Base-by-base conservation (phyloP, 1,140 invertebrate species). In the Euborellia annulipes region DNA sequence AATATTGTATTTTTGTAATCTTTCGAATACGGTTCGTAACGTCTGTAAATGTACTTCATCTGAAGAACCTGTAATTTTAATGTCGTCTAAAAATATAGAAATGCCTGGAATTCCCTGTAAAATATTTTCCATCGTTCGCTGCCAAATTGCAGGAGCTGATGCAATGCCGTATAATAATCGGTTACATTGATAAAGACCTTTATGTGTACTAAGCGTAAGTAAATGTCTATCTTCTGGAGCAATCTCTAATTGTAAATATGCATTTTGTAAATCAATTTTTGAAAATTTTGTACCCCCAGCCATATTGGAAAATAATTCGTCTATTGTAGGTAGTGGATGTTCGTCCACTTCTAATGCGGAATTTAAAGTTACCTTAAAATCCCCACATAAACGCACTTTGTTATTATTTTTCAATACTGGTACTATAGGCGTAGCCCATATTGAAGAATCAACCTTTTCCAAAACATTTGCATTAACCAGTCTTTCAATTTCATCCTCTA, bases 351-450 rank as follows among this genome's bases (percentile, higher is more conserved):
- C 36, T 7, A 18, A n/a, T n/a, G n/a, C 9, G n/a, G 47, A 48
- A 51, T 54, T 54, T 27, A 54, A 16, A 16, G 51, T 55, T 18
- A 54, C 38, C 27, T 53, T 58, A 36, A 48, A 66, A 52, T 66
- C 62, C 4, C 52, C 60, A 51, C 55, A 68, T 9, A 68, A 44
- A n/a, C 63, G 49, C 36, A 64, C 45, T 2, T 46, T 48, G 8
- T 57, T 56, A 47, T 62, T 50, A n/a, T 48, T 48, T 50, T 66
- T 66, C 27, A 58, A 48, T 1, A 65, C 57, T 3, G 58, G 54
- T 0, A 68, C 64, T 3, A 70, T 53, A 0, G 64, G 65, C 7
- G 59, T 56, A 13, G 59, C 62, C 57, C 63, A 69, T 41, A 61
- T 54, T 6, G 57, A 55, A 45, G 57, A 49, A 32, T 58, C 50